A percentile compares a stretch with the other conserved stretches of the same genome.
Conservation (phyloP, 2,888 invertebrate genomes). For the Tiphia femorata region DNA sequence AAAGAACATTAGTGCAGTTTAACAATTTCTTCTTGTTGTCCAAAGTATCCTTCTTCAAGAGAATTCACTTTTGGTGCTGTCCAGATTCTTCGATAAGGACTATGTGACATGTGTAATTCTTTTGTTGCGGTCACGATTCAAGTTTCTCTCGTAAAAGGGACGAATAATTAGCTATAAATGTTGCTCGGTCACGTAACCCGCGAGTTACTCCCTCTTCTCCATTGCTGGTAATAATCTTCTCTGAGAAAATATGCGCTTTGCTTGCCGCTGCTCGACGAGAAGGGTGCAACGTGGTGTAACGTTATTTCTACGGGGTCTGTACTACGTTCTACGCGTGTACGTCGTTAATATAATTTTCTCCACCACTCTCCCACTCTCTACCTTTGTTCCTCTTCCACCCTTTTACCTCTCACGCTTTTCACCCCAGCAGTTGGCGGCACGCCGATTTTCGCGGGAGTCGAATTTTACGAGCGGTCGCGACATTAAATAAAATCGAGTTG, state of each 20-base stretch:
- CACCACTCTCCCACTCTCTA: neutral
- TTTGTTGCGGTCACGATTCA: conserved; percentile 32
- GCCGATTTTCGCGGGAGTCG: neutral
- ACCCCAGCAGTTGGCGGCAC: neutral
- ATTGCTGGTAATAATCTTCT: conserved; percentile 13
- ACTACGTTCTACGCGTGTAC: neutral
- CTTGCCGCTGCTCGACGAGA: conserved; percentile 5
- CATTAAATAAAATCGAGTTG: conserved; percentile 30
- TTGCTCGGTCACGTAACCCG: conserved; percentile 21
- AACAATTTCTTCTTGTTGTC: no score
- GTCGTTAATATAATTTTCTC: conserved; percentile 22
- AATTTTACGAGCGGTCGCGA: conserved; percentile 35
- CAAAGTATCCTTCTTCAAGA: no score
- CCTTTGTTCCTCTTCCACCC: no score
- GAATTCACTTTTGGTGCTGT: no score
- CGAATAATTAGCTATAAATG: conserved; percentile 43
- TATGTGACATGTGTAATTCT: no score
- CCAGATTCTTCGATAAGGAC: no score
- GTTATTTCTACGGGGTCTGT: neutral
- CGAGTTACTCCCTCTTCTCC: conserved; percentile 13
- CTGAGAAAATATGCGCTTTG: conserved; percentile 19
- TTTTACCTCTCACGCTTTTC: neutral
- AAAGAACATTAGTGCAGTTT: no score
- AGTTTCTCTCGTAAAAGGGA: conserved; percentile 26
- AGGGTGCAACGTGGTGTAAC: neutral